A percentile compares a stretch with the other conserved stretches of the same genome.
Evolutionary conservation across 2,888 invertebrate genomes (phyloP).

Genomic region (Unio delphinus): DNA sequence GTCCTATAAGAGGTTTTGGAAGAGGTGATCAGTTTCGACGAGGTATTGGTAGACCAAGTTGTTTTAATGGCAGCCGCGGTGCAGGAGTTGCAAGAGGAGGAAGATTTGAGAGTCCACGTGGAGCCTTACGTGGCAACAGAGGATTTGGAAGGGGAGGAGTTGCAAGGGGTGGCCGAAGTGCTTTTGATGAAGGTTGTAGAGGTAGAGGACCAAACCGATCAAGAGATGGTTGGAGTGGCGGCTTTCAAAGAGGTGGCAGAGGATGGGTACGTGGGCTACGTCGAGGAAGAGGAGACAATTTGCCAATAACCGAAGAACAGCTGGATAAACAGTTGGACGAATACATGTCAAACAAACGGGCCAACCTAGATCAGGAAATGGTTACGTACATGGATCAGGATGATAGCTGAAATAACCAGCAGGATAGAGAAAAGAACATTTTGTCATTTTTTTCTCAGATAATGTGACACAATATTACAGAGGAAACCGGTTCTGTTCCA

Average conservation of each 20-base stretch:
- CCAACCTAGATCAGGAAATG: constrained; percentile 75
- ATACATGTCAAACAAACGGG: constrained; percentile 81
- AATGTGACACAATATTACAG: too few relatives aligned
- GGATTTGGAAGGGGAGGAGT: too few relatives aligned
- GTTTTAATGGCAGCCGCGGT: constrained; percentile 23
- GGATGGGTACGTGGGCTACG: constrained; percentile 38
- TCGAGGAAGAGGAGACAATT: constrained; percentile 40
- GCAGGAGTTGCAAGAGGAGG: constrained; percentile 5
- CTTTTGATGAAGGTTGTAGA: constrained; percentile 1
- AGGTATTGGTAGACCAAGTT: constrained; percentile 15
- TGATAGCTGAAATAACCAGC: constrained; percentile 14
- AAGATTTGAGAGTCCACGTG: constrained; percentile 4
- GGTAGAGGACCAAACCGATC: constrained; percentile 9
- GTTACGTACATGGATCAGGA: constrained; percentile 76
- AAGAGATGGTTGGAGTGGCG: constrained; percentile 12
- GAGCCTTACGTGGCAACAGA: too few relatives aligned
- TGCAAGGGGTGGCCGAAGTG: too few relatives aligned
- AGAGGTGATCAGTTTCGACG: constrained; percentile 9
- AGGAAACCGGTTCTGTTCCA: too few relatives aligned
- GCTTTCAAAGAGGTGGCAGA: constrained; percentile 36
- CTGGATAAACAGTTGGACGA: constrained; percentile 80
- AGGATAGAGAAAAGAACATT: too few relatives aligned
- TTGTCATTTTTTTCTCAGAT: too few relatives aligned
- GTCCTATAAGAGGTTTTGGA: constrained; percentile 30
- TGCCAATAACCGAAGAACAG: constrained; percentile 73